Percentiles rank a stretch among this genome's conserved stretches.
Conservation (phyloP, 1,140 invertebrate genomes). For the Carcinoscorpius rotundicauda region DNA sequence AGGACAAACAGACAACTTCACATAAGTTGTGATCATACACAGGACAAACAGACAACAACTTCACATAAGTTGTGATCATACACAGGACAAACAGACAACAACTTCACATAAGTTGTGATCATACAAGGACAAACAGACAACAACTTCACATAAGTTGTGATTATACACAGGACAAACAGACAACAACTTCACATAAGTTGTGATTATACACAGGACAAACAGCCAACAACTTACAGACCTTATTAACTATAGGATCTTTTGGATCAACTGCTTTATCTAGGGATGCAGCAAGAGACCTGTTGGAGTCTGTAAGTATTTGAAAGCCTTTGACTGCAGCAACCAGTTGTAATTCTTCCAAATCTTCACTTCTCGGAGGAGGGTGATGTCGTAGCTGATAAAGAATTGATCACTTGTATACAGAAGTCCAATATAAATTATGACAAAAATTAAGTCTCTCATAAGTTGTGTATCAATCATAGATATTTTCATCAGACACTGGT, state of each 20-base stretch:
- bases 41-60: neutral
- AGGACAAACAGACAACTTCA: neutral
- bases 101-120: too few species aligned
- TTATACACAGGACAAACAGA: neutral
- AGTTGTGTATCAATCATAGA: too few species aligned
- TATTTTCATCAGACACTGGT: too few species aligned
- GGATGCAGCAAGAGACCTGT: conserved; percentile 34
- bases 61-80: too few species aligned
- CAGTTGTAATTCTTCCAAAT: conserved; percentile 35
- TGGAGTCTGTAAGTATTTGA: conserved; percentile 30
- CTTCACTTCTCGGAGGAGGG: conserved; percentile 33
- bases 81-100: too few species aligned
- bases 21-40: too few species aligned
- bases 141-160: neutral
- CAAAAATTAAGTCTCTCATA: too few species aligned
- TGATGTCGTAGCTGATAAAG: conserved; percentile 29
- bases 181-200: neutral
- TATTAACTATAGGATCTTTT: conserved; percentile 36
- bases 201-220: neutral
- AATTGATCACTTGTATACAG: neutral
- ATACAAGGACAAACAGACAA: too few species aligned
- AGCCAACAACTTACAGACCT: conserved; percentile 6
- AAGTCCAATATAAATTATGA: too few species aligned
- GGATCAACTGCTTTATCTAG: conserved; percentile 31
- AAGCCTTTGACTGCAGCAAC: conserved; percentile 34